Conservation (phyloP, 2,113 vertebrate genomes). For the Pteronura brasiliensis region DNA sequence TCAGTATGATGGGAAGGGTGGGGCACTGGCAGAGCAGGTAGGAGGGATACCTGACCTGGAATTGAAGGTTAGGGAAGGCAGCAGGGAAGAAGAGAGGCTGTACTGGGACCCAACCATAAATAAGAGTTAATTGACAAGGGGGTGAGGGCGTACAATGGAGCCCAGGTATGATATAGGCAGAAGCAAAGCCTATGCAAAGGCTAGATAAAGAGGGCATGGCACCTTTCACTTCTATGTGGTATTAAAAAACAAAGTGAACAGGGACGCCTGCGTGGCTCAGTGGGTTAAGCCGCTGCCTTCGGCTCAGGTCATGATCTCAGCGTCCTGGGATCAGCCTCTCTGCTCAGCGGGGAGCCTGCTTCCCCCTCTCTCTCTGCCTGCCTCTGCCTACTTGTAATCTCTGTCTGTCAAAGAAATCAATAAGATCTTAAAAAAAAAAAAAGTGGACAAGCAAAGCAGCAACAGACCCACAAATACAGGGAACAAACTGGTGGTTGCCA, state of each 20-base stretch:
- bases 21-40: not conserved
- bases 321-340: too few species aligned
- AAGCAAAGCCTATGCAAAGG: not conserved
- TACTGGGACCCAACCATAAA: not conserved
- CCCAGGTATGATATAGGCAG: not conserved
- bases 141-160: rapidly evolving
- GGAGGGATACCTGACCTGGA: not conserved
- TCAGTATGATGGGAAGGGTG: not conserved
- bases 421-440: not conserved
- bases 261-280: too few species aligned
- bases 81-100: not conserved
- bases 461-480: not conserved
- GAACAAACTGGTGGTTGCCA: not conserved
- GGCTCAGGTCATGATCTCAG: too few species aligned
- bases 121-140: not conserved
- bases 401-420: too few species aligned
- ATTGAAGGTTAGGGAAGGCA: not conserved
- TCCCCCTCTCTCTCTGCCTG: too few species aligned
- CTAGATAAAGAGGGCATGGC: not conserved
- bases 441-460: not conserved
- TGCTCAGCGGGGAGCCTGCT: too few species aligned
- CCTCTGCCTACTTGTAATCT: too few species aligned
- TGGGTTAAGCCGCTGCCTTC: too few species aligned
- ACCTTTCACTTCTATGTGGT: not conserved
- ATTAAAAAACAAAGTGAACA: not conserved